Base-by-base conservation (phyloP, 2,888 invertebrate genomes). In the Onchidella celtica region DNA sequence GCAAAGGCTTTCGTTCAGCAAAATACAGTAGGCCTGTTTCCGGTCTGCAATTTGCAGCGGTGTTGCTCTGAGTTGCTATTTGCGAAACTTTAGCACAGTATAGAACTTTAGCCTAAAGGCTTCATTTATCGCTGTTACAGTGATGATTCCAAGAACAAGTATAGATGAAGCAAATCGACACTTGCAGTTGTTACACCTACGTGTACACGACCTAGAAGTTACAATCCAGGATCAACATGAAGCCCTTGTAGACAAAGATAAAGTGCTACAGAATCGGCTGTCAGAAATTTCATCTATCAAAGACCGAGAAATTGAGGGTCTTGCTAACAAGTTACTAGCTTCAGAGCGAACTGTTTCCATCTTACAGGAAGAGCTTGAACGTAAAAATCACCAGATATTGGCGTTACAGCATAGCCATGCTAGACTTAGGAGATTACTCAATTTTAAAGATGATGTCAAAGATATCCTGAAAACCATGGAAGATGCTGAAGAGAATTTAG, bases 91-190 rank as follows among this genome's bases (percentile, higher is more conserved):
- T n/a, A n/a, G n/a, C n/a, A n/a, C n/a, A n/a, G n/a, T n/a, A n/a
- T n/a, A n/a, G n/a, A n/a, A n/a, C n/a, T n/a, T n/a, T n/a, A n/a
- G n/a, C n/a, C n/a, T n/a, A n/a, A n/a, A n/a, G n/a, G n/a, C n/a
- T n/a, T n/a, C n/a, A n/a, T n/a, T n/a, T n/a, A n/a, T n/a, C n/a
- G n/a, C n/a, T n/a, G n/a, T 36, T 40, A 29, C 34, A 29, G 85
- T 55, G 4, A 90, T 90, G 89, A 84, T 89, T 69, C 88, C 90
- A 29, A 85, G 89, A 81, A 86, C 88, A 4, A 91, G 88, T 78
- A 93, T 93, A 61, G 90, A 92, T 83, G 93, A 93, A 84, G 93
- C 93, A 24, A 93, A 93, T 80, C 89, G 89, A 82, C 93, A 93
- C 82, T 86, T 93, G 36, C 90, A 91, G 77, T 88, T 90, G 32